Base-by-base conservation (phyloP, 2,113 vertebrate genomes). In the Pygoscelis antarcticus region DNA sequence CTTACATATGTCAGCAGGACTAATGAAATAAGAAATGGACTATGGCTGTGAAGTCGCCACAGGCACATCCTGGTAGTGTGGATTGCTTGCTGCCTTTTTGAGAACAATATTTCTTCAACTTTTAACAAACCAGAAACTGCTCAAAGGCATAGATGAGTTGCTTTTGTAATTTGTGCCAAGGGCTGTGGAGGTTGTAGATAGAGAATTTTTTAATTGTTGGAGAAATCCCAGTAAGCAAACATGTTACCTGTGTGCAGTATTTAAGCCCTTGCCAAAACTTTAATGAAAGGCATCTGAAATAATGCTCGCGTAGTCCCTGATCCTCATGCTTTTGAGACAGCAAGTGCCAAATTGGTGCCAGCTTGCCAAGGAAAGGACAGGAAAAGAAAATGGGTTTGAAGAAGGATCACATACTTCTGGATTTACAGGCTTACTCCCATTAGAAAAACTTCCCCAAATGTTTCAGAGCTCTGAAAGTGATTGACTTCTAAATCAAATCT, bases 11-110 rank as follows among this genome's bases (percentile, higher is more conserved):
- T 96, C 93, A 96, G 93, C 84, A 89, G 78, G 75, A 83, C 84
- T 97, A 93, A 97, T 90, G 91, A 58, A 87, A 74, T 80, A 79
- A 94, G 91, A 82, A 70, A 80, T 23, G 58, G 70, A 11, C 74
- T 54, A 54, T 93, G 94, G 77, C 93, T 84, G 46, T 57, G 78
- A 79, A 90, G 75, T 61, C 3, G 4, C 54, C 27, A 14, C 79
- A 40, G 70, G 81, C 91, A 62, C 54, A 9, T 84, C 29, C 69
- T 58, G 34, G 13, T 13, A 47, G 55, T 4, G 10, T 38, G 78
- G 49, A 74, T 84, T 55, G 57, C 58, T 87, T n/a, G 58, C 58
- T 93, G 70, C 81, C 66, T 91, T 61, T 79, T 23, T 38, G 42
- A 70, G 57, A 79, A 51, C 9, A n/a, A 1, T 51, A 29, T 81